Conservation (phyloP, 1,140 invertebrate species). For the Drosophila ercepeae region DNA sequence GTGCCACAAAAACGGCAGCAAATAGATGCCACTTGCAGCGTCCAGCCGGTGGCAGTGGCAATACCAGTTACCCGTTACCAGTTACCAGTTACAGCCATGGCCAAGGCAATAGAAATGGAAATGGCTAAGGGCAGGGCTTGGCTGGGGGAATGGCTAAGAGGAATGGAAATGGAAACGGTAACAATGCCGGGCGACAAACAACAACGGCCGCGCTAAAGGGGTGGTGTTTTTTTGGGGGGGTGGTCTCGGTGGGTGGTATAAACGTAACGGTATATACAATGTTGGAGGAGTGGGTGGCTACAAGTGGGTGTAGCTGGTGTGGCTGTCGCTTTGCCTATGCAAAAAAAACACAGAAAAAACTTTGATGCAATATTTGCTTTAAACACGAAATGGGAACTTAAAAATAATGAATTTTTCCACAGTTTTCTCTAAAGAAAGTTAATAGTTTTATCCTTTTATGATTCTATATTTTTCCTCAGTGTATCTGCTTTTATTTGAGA, state of each 20-base stretch:
- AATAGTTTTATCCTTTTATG: background rate
- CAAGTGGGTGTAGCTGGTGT: background rate
- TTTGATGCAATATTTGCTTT: too few relatives aligned
- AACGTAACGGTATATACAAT: slow-evolving; percentile 1
- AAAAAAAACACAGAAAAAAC: background rate
- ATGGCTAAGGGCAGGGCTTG: background rate
- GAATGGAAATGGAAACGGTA: background rate
- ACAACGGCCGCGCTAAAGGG: background rate
- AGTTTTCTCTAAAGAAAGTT: background rate
- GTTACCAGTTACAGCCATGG: slow-evolving; percentile 27
- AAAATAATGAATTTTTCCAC: background rate
- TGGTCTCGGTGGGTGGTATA: too few relatives aligned
- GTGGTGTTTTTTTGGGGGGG: background rate
- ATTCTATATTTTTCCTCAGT: background rate
- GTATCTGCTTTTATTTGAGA: background rate
- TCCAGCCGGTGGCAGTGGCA: slow-evolving; percentile 1
- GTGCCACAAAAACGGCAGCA: slow-evolving; percentile 40
- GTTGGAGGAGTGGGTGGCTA: background rate
- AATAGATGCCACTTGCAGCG: slow-evolving; percentile 43
- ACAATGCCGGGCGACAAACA: slow-evolving; percentile 1
- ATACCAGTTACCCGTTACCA: slow-evolving; percentile 24
- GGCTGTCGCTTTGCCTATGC: background rate
- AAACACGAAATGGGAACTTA: too few relatives aligned
- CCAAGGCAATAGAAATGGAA: slow-evolving; percentile 16
- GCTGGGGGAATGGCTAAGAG: background rate